Evolutionary conservation across 2,113 vertebrate species (phyloP), one percentile per base, ranked within the genome.

Genomic region (Osmerus mordax): DNA sequence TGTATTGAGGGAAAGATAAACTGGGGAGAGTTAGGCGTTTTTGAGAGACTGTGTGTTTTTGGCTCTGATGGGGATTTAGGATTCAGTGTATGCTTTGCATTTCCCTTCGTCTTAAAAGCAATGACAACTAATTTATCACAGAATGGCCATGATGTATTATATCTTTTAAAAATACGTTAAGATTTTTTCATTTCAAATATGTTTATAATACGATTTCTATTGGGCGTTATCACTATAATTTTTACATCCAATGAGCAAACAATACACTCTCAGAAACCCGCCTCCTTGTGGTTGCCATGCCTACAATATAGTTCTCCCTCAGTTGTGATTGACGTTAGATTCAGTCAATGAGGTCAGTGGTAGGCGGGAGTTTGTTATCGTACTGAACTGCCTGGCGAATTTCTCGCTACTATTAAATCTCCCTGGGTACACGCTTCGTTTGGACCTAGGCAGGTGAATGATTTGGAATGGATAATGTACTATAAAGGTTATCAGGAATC

Each of bases 211-310:
- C 29, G 29, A 32, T 65, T 66, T 71, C 61, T 19, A 32, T 58
- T 86, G 76, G 82, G 81, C 60, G 80, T 81, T 16, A 3, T 56
- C 15, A 8, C n/a, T 15, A 2, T 1, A 41, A 28, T 0, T 19
- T 41, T 51, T 21, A 47, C 0, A 74, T 71, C 0, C 83, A 85
- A 91, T 89, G 23, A 73, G 61, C 53, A 75, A 3, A 9, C 5
- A 16, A 25, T 36, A 71, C 29, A 13, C 19, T 7, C 23, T 60
- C 12, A 51, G 73, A 63, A 64, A 60, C 78, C 82, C 83, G 25
- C 86, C 90, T 76, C 41, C 54, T 21, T 21, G 59, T 19, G 85
- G 91, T 91, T 92, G 87, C 90, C 90, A 91, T 91, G 87, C 81
- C 87, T 87, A 88, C 89, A 85, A 18, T 47, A 2, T 36, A 70